Percentiles rank a stretch among this genome's conserved stretches.
Conservation (phyloP, 2,888 invertebrate species). For the Drosophila vallismaia region DNA sequence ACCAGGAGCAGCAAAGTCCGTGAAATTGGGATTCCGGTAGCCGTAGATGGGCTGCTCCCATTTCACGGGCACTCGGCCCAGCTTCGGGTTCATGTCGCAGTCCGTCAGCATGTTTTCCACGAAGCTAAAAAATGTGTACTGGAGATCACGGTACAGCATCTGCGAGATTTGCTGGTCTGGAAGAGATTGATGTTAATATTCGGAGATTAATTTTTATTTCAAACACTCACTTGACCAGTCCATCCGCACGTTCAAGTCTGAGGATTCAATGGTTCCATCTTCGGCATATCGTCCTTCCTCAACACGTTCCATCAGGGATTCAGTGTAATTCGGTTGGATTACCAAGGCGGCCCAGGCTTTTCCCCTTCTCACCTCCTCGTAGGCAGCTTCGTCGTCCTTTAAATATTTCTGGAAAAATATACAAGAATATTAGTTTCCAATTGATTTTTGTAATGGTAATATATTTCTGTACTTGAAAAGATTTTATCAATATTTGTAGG, state of each 20-base stretch:
- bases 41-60: conserved; percentile 91
- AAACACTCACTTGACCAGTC: conserved; percentile 92
- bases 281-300: conserved; percentile 86
- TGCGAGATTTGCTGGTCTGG: conserved; percentile 95
- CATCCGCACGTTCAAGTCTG: conserved; percentile 89
- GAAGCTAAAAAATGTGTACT: conserved; percentile 90
- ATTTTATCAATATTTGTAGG: neutral
- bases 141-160: conserved; percentile 89
- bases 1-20: conserved; percentile 97
- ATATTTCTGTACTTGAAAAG: neutral
- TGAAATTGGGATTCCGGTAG: conserved; percentile 91
- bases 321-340: conserved; percentile 91
- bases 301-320: conserved; percentile 87
- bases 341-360: conserved; percentile 90
- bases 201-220: neutral
- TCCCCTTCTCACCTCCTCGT: conserved; percentile 88
- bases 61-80: conserved; percentile 85
- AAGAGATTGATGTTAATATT: neutral
- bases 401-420: conserved; percentile 84
- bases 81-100: conserved; percentile 88
- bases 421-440: neutral
- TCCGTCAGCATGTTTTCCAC: conserved; percentile 86
- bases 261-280: conserved; percentile 86
- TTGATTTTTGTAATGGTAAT: neutral
- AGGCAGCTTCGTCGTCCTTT: conserved; percentile 86